These are phyloP conservation scores for Aphelinus certus DNA, from an alignment of 1,140 invertebrate genomes.

Conservation along the genomic window DNA sequence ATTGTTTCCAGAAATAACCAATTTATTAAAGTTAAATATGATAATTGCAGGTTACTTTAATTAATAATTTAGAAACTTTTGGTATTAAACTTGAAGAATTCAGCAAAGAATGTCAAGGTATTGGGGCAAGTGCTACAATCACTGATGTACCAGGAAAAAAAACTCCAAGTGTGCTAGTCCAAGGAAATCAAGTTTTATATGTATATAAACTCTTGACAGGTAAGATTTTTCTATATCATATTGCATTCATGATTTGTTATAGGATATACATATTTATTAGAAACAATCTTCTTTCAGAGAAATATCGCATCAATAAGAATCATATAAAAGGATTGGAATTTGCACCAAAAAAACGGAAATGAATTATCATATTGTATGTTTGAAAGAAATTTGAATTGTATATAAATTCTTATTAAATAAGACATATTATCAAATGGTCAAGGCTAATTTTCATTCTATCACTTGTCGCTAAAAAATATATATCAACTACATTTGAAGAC, in stretches of 20 bases:
- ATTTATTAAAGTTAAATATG: slow-evolving; percentile 87
- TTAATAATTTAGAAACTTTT: slow-evolving; percentile 87
- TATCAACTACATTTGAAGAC: no score
- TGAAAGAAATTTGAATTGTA: no score
- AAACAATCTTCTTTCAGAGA: slow-evolving; percentile 60
- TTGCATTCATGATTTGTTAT: not conserved
- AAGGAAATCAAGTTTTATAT: slow-evolving; percentile 90
- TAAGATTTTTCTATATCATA: slow-evolving; percentile 48
- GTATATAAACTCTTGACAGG: slow-evolving; percentile 78
- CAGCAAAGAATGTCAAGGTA: slow-evolving; percentile 84
- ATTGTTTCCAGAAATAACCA: slow-evolving; percentile 86
- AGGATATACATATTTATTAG: not conserved
- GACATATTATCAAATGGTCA: no score
- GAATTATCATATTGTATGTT: not conserved
- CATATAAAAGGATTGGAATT: slow-evolving; percentile 74
- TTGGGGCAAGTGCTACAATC: slow-evolving; percentile 86
- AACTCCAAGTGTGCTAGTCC: slow-evolving; percentile 82
- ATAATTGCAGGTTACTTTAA: slow-evolving; percentile 77
- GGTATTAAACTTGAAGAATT: slow-evolving; percentile 83
- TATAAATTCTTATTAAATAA: no score
- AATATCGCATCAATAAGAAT: slow-evolving; percentile 74
- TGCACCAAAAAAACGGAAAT: slow-evolving; percentile 72
- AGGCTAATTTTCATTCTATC: no score
- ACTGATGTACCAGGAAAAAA: slow-evolving; percentile 79
- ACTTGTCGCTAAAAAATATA: no score